A percentile compares a stretch with the other conserved stretches of the same genome.
Conservation (phyloP, 2,797 vertebrate species). For the Oryzias dopingdopingensis region DNA sequence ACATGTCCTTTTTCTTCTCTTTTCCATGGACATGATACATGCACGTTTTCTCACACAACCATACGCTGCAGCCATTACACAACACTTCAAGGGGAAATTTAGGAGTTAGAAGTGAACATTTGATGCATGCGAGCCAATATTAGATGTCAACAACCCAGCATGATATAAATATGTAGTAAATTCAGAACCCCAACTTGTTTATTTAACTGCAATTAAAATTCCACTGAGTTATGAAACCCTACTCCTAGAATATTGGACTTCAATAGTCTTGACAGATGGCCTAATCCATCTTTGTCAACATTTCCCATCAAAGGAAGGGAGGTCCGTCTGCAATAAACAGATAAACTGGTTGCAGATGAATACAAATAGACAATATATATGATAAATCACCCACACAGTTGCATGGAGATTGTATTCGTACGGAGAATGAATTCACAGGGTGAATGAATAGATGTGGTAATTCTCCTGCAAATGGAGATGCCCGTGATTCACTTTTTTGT, state of each 20-base stretch:
- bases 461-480: constrained; percentile 35
- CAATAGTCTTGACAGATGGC: constrained; percentile 71
- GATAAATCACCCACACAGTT: constrained; percentile 59
- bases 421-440: constrained; percentile 45
- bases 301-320: constrained; percentile 54
- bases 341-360: constrained; percentile 74
- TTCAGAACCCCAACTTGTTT: constrained; percentile 57
- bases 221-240: constrained; percentile 65
- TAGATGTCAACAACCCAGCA: constrained; percentile 21
- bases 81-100: not conserved
- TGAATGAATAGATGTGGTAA: constrained; percentile 52
- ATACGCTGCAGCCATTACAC: constrained; percentile 8
- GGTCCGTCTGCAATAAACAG: constrained; percentile 57
- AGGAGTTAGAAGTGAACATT: too few relatives aligned
- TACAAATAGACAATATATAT: constrained; percentile 73
- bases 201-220: constrained; percentile 72
- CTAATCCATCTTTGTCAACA: constrained; percentile 72
- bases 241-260: constrained; percentile 65
- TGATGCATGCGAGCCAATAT: constrained; percentile 28
- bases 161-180: constrained; percentile 58
- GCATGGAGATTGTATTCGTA: constrained; percentile 64
- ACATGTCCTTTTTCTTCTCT: constrained; percentile 1
- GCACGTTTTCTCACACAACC: constrained; percentile 2
- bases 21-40: not conserved
- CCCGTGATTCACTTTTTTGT: constrained; percentile 50